Evolutionary conservation across 2,113 vertebrate genomes (phyloP).

Genomic region (Mesembrinibis cayennensis): DNA sequence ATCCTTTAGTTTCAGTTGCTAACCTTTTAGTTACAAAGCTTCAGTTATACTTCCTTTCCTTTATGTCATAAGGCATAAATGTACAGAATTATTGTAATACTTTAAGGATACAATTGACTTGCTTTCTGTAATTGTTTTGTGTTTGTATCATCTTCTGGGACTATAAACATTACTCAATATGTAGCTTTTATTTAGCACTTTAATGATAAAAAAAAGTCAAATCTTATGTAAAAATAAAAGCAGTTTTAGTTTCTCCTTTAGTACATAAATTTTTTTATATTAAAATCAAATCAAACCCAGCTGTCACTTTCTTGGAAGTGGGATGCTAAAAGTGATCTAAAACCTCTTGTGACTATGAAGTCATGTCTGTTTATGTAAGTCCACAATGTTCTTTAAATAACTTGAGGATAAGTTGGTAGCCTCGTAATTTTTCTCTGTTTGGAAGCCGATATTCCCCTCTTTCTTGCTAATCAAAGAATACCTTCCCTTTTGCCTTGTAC

Average conservation of each 20-base stretch:
- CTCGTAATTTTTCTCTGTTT: background rate
- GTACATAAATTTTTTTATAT: background rate
- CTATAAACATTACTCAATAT: background rate
- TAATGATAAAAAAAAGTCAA: background rate
- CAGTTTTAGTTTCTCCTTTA: background rate
- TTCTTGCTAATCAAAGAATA: background rate
- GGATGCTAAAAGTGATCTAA: background rate
- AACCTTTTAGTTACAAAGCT: background rate
- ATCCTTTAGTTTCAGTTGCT: background rate
- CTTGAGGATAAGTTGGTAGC: background rate
- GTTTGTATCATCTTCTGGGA: background rate
- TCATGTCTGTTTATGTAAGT: background rate
- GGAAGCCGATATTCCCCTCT: background rate
- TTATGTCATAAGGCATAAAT: background rate
- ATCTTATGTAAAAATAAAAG: background rate
- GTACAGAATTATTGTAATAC: background rate
- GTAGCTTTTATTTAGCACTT: background rate
- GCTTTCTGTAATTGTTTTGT: background rate
- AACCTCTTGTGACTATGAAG: background rate
- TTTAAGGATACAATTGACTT: background rate
- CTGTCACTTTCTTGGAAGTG: background rate
- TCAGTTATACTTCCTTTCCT: background rate
- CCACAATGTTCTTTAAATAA: background rate
- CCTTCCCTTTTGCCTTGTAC: background rate
- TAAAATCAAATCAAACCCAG: background rate